These are phyloP conservation scores for Anoplophora glabripennis DNA, from an alignment of 1,140 invertebrate genomes.

Conservation along the genomic window DNA sequence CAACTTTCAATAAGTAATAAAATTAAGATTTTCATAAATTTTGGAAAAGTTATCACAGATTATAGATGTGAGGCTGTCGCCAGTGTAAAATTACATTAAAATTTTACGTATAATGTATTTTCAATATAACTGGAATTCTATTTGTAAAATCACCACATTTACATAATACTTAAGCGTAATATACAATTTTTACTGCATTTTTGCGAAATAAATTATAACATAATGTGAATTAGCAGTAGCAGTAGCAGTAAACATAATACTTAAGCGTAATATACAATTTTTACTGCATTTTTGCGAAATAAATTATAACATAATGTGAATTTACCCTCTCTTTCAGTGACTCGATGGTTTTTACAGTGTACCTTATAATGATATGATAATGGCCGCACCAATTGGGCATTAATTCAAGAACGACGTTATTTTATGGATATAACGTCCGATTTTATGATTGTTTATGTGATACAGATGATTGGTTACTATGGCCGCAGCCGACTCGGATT, in stretches of 20 bases:
- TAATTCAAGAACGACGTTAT: constrained; percentile 46
- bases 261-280: background rate
- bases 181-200: background rate
- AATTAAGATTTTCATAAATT: too few relatives aligned
- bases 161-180: too few relatives aligned
- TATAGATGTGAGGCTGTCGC: too few relatives aligned
- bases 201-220: background rate
- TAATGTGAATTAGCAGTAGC: too few relatives aligned
- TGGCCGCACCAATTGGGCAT: constrained; percentile 38
- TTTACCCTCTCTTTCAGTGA: too few relatives aligned
- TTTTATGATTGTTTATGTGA: constrained; percentile 50
- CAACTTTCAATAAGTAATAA: too few relatives aligned
- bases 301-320: background rate
- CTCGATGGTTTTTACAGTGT: constrained; percentile 12
- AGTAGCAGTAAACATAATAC: too few relatives aligned
- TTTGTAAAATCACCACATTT: too few relatives aligned
- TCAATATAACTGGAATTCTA: too few relatives aligned
- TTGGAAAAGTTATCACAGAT: too few relatives aligned
- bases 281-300: background rate
- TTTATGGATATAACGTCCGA: constrained; percentile 47
- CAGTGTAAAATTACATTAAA: too few relatives aligned
- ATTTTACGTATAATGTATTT: too few relatives aligned
- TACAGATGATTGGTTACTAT: constrained; percentile 51
- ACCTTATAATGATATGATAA: constrained; percentile 46
- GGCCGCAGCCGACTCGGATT: constrained; percentile 28